phyloP scores from a whole-genome alignment of 2,113 vertebrate species.

The Hylia prasina region DNA sequence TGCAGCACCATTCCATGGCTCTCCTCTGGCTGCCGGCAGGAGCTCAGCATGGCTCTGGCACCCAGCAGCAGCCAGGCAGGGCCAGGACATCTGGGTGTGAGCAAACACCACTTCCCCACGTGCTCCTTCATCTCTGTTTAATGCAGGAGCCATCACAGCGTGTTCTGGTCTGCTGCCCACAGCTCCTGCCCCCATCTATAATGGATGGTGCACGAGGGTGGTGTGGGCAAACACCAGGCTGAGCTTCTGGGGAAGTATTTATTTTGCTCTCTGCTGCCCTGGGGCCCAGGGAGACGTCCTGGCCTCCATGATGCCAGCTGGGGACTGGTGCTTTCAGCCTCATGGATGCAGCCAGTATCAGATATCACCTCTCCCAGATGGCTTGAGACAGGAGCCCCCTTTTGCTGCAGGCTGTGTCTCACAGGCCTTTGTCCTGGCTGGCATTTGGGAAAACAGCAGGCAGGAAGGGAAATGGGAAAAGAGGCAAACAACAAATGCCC shows the following conservation, averaged over 20 bases:
- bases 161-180: background rate
- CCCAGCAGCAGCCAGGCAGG: background rate
- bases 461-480: background rate
- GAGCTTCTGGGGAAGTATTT: background rate
- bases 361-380: background rate
- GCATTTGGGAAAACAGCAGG: background rate
- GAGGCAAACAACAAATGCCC: background rate
- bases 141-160: background rate
- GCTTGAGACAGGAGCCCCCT: rapidly evolving
- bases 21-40: background rate
- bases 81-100: background rate
- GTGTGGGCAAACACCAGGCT: background rate
- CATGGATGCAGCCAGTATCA: background rate
- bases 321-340: background rate
- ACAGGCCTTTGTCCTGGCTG: no score
- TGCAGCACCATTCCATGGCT: background rate
- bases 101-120: background rate
- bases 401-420: background rate
- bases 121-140: background rate
- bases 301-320: rapidly evolving
- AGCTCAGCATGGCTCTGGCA: background rate
- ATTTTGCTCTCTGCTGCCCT: background rate
- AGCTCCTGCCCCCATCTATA: background rate
- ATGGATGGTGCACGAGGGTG: background rate
- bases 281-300: background rate